These are phyloP conservation scores for Myotis planiceps DNA, from an alignment of 2,797 vertebrate genomes.

Conservation along the genomic window DNA sequence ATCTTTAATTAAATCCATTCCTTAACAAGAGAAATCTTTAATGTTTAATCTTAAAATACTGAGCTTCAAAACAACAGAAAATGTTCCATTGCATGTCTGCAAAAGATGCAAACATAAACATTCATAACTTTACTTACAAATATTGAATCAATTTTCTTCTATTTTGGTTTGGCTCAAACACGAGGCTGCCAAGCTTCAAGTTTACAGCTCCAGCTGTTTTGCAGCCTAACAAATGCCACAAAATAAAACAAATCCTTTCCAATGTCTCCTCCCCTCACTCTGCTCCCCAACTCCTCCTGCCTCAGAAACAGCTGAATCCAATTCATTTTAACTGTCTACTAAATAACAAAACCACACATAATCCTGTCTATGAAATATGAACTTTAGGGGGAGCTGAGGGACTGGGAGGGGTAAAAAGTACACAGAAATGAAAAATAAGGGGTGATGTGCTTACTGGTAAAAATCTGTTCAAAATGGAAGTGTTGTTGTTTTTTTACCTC, in stretches of 20 bases:
- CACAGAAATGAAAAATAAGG: constrained; percentile 35
- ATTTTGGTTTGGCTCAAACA: constrained; percentile 61
- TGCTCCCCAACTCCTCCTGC: not conserved
- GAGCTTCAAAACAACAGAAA: constrained; percentile 60
- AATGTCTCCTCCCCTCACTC: not conserved
- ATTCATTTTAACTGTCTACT: constrained; percentile 55
- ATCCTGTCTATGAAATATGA: constrained; percentile 16
- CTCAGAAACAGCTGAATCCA: constrained; percentile 61
- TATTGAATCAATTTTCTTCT: constrained; percentile 62
- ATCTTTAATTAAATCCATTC: constrained; percentile 53
- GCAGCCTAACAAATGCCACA: constrained; percentile 59
- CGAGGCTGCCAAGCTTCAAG: constrained; percentile 52
- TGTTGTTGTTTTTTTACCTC: not conserved
- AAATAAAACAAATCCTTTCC: constrained; percentile 44
- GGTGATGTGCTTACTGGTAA: not conserved
- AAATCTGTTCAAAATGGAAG: constrained; percentile 8
- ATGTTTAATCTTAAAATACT: constrained; percentile 53
- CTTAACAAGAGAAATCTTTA: constrained; percentile 46
- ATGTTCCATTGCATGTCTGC: constrained; percentile 34
- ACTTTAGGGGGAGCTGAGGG: not conserved
- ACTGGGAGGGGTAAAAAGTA: not conserved
- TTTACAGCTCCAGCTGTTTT: constrained; percentile 71
- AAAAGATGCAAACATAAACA: constrained; percentile 67
- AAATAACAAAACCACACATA: constrained; percentile 52
- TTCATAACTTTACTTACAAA: constrained; percentile 66